Evolutionary conservation across 2,113 vertebrate species (phyloP).

Genomic region (Columba janthina): DNA sequence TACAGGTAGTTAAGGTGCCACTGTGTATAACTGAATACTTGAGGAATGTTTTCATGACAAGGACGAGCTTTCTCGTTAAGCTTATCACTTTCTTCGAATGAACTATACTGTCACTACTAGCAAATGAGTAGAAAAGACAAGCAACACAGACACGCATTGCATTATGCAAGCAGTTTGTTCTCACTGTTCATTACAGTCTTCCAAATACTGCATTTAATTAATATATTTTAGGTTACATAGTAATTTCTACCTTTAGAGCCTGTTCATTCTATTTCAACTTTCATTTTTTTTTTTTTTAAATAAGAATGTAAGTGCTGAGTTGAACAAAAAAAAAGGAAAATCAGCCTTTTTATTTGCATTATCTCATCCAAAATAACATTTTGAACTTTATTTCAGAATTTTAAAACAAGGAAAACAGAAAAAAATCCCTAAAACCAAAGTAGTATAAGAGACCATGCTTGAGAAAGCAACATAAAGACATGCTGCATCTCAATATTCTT

Average conservation of each 20-base stretch:
- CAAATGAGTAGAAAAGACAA: slow-evolving; percentile 57
- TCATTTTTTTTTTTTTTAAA: background rate
- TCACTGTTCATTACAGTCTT: slow-evolving; percentile 23
- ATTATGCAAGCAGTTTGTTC: slow-evolving; percentile 45
- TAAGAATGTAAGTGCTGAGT: background rate
- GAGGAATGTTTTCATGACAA: slow-evolving; percentile 70
- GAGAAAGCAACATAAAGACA: background rate
- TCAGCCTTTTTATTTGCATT: background rate
- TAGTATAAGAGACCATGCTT: background rate
- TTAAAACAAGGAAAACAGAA: background rate
- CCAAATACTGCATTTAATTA: slow-evolving; percentile 46
- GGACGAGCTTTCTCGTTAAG: slow-evolving; percentile 64
- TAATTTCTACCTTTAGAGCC: background rate
- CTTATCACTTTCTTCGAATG: slow-evolving; percentile 52
- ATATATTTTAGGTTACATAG: slow-evolving; percentile 20
- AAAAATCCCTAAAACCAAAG: background rate
- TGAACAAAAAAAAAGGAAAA: background rate
- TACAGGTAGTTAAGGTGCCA: slow-evolving; percentile 68
- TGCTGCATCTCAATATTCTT: slow-evolving; percentile 26
- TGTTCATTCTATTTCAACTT: background rate
- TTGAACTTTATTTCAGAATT: background rate
- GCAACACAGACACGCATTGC: slow-evolving; percentile 40
- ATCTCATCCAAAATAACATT: background rate
- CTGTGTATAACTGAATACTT: slow-evolving; percentile 64
- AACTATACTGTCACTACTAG: slow-evolving; percentile 51